phyloP scores from a whole-genome alignment of 2,888 invertebrate species.

The Synergus gifuensis region DNA sequence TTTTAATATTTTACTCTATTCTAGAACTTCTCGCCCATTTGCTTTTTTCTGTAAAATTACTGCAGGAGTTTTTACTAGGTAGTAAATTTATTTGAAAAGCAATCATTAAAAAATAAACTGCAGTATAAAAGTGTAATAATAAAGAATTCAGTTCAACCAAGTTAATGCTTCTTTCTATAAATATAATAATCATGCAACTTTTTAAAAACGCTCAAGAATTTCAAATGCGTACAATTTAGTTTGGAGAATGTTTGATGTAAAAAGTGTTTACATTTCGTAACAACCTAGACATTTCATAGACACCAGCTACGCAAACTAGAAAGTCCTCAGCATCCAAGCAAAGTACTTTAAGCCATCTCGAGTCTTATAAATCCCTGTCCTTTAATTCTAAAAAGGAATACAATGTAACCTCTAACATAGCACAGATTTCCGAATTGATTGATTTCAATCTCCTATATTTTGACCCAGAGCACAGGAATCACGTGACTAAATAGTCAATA shows the following conservation, averaged over 20 bases:
- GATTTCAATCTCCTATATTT: neutral
- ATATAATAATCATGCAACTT: neutral
- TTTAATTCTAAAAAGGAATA: neutral
- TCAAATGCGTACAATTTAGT: neutral
- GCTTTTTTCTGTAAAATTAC: too few species aligned
- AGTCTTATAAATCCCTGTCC: neutral
- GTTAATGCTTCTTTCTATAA: neutral
- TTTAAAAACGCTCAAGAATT: neutral
- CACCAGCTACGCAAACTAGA: slow-evolving; percentile 12
- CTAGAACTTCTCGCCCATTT: too few species aligned
- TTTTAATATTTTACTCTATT: too few species aligned
- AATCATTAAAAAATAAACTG: neutral
- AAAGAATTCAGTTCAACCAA: neutral
- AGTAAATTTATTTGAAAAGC: neutral
- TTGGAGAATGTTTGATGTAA: neutral
- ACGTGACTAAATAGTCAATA: neutral
- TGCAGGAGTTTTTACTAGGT: neutral
- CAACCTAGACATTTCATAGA: slow-evolving; percentile 31
- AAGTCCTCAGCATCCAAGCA: slow-evolving; percentile 10
- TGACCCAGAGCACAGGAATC: neutral
- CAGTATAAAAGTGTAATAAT: neutral
- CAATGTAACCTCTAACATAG: neutral
- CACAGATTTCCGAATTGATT: neutral
- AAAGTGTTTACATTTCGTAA: slow-evolving; percentile 39
- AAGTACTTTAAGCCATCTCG: neutral